Evolutionary conservation across 2,797 vertebrate genomes (phyloP).

Genomic region (Prunella strophiata): DNA sequence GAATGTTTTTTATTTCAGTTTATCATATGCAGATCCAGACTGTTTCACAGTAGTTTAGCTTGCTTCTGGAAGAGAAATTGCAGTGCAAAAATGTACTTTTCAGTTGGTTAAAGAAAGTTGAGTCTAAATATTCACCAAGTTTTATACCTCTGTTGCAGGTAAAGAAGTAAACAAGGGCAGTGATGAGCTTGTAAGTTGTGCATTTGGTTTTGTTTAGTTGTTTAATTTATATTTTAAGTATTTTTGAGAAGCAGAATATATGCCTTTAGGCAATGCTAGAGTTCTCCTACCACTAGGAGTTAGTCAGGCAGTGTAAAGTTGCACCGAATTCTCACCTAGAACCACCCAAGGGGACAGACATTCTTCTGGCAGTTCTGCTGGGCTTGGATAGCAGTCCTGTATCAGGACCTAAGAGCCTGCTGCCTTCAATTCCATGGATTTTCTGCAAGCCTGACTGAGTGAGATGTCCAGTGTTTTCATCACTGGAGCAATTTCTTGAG

Average conservation of each 20-base stretch:
- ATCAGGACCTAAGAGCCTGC: neutral
- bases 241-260: neutral
- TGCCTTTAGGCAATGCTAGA: neutral
- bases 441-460: neutral
- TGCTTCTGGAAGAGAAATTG: neutral
- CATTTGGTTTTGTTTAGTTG: neutral
- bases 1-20: neutral
- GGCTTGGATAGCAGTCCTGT: neutral
- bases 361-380: neutral
- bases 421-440: neutral
- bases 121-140: neutral
- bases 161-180: neutral
- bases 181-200: neutral
- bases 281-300: neutral
- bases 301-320: neutral
- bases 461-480: neutral
- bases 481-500: neutral
- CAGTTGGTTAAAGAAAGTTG: neutral
- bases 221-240: neutral
- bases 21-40: neutral
- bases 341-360: neutral
- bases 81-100: neutral
- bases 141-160: neutral
- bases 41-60: neutral
- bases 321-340: neutral